Conservation (phyloP, 2,888 invertebrate genomes). For the Rhagonycha lutea region DNA sequence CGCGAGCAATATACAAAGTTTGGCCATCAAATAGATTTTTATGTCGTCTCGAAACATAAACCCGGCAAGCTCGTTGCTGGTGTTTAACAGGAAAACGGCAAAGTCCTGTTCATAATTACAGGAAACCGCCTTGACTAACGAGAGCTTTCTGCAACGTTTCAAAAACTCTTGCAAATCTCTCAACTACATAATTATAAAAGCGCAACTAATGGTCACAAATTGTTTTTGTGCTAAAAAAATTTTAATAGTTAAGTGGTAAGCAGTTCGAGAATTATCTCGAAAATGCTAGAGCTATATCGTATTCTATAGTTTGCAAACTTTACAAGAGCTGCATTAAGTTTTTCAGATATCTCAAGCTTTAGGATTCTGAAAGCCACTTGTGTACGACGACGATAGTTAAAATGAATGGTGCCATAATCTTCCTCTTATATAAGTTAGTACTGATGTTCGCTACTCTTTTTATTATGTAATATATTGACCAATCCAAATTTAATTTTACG, state of each 20-base stretch:
- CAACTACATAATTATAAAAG: slow-evolving; percentile 7
- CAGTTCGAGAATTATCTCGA: slow-evolving; percentile 9
- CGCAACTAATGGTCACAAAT: slow-evolving; percentile 1
- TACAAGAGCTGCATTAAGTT: slow-evolving; percentile 13
- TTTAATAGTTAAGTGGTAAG: neutral
- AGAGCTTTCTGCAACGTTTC: slow-evolving; percentile 11
- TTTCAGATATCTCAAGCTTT: neutral
- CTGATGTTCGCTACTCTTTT: neutral
- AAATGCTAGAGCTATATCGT: neutral
- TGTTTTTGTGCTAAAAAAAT: neutral
- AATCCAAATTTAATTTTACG: neutral
- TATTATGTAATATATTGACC: slow-evolving; percentile 1
- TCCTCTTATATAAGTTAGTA: neutral
- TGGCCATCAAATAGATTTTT: slow-evolving; percentile 43
- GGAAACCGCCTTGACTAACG: slow-evolving; percentile 33
- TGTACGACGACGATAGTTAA: slow-evolving; percentile 3
- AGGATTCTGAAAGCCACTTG: slow-evolving; percentile 4
- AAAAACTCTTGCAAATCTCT: neutral
- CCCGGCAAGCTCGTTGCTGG: slow-evolving; percentile 33
- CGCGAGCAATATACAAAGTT: slow-evolving; percentile 37
- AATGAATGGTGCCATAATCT: slow-evolving; percentile 8
- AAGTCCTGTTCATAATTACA: slow-evolving; percentile 40
- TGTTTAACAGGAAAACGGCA: slow-evolving; percentile 39
- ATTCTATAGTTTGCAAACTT: slow-evolving; percentile 4
- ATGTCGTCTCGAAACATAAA: slow-evolving; percentile 42